phyloP scores from a whole-genome alignment of 2,113 vertebrate genomes.

The Monarcha castaneiventris region DNA sequence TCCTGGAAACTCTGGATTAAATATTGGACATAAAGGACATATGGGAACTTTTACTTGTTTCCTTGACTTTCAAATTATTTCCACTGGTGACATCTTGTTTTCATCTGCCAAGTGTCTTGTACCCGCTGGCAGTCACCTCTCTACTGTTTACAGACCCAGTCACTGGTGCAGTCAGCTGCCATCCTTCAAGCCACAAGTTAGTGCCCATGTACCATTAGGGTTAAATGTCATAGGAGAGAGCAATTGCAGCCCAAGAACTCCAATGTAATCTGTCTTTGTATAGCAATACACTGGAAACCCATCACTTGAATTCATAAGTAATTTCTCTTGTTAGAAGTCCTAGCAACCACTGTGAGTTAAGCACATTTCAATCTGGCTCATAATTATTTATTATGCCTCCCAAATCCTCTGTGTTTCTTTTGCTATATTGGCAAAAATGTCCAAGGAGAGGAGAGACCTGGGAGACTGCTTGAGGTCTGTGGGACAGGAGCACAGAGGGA shows the following conservation, averaged over 20 bases:
- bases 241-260: neutral
- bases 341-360: neutral
- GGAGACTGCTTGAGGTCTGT: neutral
- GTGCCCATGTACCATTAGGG: neutral
- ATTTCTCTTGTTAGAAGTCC: neutral
- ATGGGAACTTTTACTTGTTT: neutral
- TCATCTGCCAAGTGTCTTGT: neutral
- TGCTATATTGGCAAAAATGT: neutral
- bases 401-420: neutral
- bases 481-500: neutral
- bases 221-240: neutral
- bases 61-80: neutral
- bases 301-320: neutral
- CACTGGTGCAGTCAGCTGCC: neutral
- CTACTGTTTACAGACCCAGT: neutral
- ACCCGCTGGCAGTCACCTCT: neutral
- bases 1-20: neutral
- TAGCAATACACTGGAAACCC: accelerated
- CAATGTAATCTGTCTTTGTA: neutral
- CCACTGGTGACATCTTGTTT: neutral
- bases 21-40: neutral
- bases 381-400: neutral
- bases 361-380: neutral
- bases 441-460: neutral
- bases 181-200: neutral